Evolutionary conservation across 2,888 invertebrate species (phyloP), one percentile per base, ranked within the genome.

Genomic region (Zygaena filipendulae): DNA sequence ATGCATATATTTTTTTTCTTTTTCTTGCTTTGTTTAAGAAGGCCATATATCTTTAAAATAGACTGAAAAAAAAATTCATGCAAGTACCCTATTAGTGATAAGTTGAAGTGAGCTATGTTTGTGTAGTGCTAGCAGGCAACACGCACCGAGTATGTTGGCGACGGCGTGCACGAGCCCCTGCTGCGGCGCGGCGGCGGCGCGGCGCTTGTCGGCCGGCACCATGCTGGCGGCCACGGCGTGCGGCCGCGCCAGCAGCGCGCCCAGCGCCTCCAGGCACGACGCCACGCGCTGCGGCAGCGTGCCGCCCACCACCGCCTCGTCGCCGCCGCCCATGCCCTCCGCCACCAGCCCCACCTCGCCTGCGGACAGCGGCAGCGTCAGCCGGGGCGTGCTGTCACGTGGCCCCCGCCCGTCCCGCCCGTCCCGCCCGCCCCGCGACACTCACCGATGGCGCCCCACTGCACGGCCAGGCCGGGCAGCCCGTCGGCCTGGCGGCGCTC

Each of bases 391-490:
- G 93, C 93, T 0, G 91, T 88, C 27, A 94, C 92, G 66, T 95
- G 96, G 42, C 84, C 87, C 16, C 84, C 87, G 24, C 94, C 92
- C 86, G 96, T 90, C 7, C 11, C 10, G 10, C 13, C 5, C 11
- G 4, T 7, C 16, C 9, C 1, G 19, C 6, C 10, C 13, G 21
- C 1, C 9, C 3, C 23, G 33, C 39, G n/a, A n/a, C 23, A 23
- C 12, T 39, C 16, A 53, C 63, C 98, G 52, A 99, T 92, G 35
- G 97, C 98, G 43, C 99, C 99, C 98, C 98, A 99, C 71, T 99
- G 98, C 48, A 99, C 92, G 21, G 97, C 95, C 26, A 90, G 61
- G 12, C 61, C 97, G 13, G 96, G 95, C 43, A 95, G 82, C 23
- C 95, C 95, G 50, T 87, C 89, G 21, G 82, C 83, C 69, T 88